These are phyloP conservation scores for Dorcus hopei DNA, from an alignment of 2,888 invertebrate species.

Conservation along the genomic window DNA sequence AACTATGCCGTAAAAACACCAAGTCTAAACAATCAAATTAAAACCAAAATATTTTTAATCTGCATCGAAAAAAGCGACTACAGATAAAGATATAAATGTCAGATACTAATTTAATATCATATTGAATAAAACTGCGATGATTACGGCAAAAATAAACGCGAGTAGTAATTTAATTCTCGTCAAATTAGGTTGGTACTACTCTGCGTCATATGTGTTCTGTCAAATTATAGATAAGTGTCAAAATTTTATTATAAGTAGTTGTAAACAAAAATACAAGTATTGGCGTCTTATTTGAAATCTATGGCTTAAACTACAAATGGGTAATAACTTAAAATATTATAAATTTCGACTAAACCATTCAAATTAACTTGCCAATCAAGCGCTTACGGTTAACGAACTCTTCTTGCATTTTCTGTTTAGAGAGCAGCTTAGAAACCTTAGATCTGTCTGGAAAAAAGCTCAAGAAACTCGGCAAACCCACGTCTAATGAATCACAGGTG, in stretches of 20 bases:
- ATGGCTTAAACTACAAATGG: constrained; percentile 22
- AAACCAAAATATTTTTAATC: background rate
- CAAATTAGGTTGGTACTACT: constrained; percentile 7
- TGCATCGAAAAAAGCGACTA: background rate
- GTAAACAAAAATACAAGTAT: constrained; percentile 16
- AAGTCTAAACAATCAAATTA: background rate
- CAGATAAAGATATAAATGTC: background rate
- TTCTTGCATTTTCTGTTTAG: constrained; percentile 23
- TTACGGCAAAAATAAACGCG: background rate
- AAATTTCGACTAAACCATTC: background rate
- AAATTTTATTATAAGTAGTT: constrained; percentile 17
- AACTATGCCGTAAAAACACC: background rate
- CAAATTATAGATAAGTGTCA: constrained; percentile 22
- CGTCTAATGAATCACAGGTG: constrained; percentile 65
- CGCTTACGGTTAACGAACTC: background rate
- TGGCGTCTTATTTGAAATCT: constrained; percentile 10
- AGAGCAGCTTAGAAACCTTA: constrained; percentile 54
- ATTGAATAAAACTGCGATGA: background rate
- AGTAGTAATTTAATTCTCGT: background rate
- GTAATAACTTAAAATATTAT: constrained; percentile 13
- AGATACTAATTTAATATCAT: background rate
- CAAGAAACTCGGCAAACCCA: constrained; percentile 76
- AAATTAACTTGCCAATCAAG: too few species aligned
- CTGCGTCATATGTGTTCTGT: constrained; percentile 25
- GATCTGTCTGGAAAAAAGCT: constrained; percentile 77